phyloP scores from a whole-genome alignment of 1,140 invertebrate genomes.

The Contarinia nasturtii region DNA sequence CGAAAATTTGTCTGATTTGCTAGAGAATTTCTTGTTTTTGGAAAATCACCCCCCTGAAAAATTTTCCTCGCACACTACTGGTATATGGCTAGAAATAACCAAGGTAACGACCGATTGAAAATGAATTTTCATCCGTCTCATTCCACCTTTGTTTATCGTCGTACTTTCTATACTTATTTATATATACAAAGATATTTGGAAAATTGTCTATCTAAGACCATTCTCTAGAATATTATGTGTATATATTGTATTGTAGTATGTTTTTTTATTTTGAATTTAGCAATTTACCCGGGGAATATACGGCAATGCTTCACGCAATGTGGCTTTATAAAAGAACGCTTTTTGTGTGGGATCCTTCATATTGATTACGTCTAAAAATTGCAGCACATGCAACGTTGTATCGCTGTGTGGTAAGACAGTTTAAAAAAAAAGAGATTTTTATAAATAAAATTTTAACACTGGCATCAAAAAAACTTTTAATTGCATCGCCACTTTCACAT shows the following conservation, averaged over 20 bases:
- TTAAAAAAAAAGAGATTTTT: slow-evolving; percentile 8
- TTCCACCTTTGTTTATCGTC: not conserved
- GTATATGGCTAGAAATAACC: no score
- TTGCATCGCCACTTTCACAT: no score
- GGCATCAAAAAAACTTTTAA: not conserved
- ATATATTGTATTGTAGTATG: no score
- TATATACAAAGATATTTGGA: not conserved
- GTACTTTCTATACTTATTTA: not conserved
- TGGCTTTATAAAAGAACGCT: slow-evolving; percentile 71
- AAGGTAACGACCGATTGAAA: not conserved
- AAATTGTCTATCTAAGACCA: no score
- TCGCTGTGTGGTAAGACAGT: slow-evolving; percentile 43
- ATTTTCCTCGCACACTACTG: no score
- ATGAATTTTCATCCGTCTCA: not conserved
- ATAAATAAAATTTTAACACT: slow-evolving; percentile 4
- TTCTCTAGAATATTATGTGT: no score
- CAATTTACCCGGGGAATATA: slow-evolving; percentile 71
- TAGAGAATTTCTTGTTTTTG: no score
- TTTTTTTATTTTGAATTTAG: no score
- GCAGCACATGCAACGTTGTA: slow-evolving; percentile 68
- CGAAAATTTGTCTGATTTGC: no score
- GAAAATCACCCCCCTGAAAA: no score
- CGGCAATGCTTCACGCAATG: slow-evolving; percentile 67
- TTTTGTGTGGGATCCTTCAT: slow-evolving; percentile 82
- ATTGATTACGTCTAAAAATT: slow-evolving; percentile 80